Evolutionary conservation across 1,140 invertebrate genomes (phyloP), one percentile per base, ranked within the genome.

Genomic region (Stegodyphus dumicola): DNA sequence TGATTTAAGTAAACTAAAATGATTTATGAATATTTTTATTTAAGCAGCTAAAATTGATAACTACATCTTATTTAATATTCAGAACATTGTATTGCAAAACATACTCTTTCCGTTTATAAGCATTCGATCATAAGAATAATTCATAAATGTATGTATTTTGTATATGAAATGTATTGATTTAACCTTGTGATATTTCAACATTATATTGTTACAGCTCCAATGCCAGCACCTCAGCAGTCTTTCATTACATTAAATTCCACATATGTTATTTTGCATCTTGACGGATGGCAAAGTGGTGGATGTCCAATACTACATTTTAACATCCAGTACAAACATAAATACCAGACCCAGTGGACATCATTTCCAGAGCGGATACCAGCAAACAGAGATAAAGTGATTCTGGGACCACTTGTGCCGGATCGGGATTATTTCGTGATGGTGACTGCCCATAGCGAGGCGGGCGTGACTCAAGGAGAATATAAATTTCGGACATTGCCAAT

Each of bases 311-410:
- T 89, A 9, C 91, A 92, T 75, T 93, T 92, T 88, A 91, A 91
- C 54, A 89, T 93, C 6, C 90, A 90, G 65, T 92, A 92, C 74
- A 97, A 97, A 91, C 96, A 92, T 13, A 91, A 91, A 71, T 92
- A 89, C 89, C 90, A 87, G 92, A 92, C 88, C 83, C 96, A 97
- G 92, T 97, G 96, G 96, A 97, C 95, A 88, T 95, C 97, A 90
- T 95, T 97, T 54, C 86, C 53, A 89, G 85, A 90, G 87, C 79
- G 65, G 33, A 86, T 87, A 7, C 66, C 65, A 0, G 33, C 74
- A 6, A 51, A 77, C 11, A 53, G 67, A 48, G 70, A 77, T 7
- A 69, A 52, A 17, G 64, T 48, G 1, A 71, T 71, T 6, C 15
- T 88, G 0, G 75, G 81, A n/a, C 87, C 78, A 7, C 60, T 88